Conservation (phyloP, 2,113 vertebrate species). For the Lynx canadensis region DNA sequence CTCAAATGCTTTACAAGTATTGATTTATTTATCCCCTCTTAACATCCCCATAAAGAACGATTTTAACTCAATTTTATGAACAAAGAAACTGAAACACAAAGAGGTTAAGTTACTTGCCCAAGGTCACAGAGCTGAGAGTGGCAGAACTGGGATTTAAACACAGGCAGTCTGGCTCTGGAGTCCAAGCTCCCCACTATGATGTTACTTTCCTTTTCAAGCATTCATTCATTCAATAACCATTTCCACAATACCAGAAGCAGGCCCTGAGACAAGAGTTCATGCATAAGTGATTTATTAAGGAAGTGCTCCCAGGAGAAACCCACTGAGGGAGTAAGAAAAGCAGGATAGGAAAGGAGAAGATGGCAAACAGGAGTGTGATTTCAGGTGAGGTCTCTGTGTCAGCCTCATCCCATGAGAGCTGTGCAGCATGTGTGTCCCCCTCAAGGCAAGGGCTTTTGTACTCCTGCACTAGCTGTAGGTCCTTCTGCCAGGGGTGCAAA, state of each 20-base stretch:
- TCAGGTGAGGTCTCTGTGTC: neutral
- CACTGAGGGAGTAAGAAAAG: neutral
- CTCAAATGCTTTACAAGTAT: neutral
- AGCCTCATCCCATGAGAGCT: neutral
- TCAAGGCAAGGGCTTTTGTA: neutral
- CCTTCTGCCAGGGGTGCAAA: neutral
- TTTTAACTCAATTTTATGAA: neutral
- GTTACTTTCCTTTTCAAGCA: neutral
- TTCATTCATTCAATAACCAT: neutral
- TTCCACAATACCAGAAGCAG: neutral
- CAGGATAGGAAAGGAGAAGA: neutral
- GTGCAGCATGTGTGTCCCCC: neutral
- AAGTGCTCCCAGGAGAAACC: neutral
- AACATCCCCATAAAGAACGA: neutral
- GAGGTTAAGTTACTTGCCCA: neutral
- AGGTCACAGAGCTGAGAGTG: neutral
- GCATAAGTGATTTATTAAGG: neutral
- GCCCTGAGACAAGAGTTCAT: neutral
- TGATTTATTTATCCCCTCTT: neutral
- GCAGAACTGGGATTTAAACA: neutral
- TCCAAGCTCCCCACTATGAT: neutral
- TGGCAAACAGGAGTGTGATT: neutral
- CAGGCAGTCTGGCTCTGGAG: neutral
- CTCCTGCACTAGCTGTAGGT: neutral
- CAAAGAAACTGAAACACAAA: neutral